Evolutionary conservation across 30 jellyfish, hydroid and myxozoan genomes (phyloP).

Genomic region (Mastigias papua): DNA sequence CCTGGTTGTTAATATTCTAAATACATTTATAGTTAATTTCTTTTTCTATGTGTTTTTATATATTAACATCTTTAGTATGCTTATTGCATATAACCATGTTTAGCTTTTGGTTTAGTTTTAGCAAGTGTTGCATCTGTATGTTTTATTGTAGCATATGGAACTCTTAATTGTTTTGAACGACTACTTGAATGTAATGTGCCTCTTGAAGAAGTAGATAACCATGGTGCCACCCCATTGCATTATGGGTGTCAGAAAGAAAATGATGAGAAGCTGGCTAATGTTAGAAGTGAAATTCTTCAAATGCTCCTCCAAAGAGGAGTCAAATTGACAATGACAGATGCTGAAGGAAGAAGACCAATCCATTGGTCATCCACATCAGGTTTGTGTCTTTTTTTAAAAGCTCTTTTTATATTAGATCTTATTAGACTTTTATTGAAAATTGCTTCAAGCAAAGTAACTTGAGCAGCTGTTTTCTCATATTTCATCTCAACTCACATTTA

Average conservation of each 20-base stretch:
- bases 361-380: slow-evolving; percentile 91
- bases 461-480: no score
- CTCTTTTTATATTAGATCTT: no score
- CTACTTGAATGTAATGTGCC: slow-evolving; percentile 48
- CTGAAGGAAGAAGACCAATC: slow-evolving; percentile 74
- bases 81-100: no score
- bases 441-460: no score
- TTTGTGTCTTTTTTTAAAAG: no score
- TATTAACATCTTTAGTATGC: no score
- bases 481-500: no score
- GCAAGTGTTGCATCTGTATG: not conserved
- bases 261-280: slow-evolving; percentile 36
- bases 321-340: slow-evolving; percentile 36
- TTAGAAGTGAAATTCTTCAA: slow-evolving; percentile 38
- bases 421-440: no score
- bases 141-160: slow-evolving; percentile 48
- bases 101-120: no score
- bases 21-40: no score
- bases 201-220: slow-evolving; percentile 48
- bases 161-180: slow-evolving; percentile 38
- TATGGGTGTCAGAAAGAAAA: slow-evolving; percentile 78
- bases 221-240: slow-evolving; percentile 88
- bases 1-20: no score
- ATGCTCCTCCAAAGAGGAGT: slow-evolving; percentile 61
- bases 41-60: no score